A percentile compares a stretch with the other conserved stretches of the same genome.
Evolutionary conservation across 2,797 vertebrate genomes (phyloP).

Genomic region (Sebastes glaucus): DNA sequence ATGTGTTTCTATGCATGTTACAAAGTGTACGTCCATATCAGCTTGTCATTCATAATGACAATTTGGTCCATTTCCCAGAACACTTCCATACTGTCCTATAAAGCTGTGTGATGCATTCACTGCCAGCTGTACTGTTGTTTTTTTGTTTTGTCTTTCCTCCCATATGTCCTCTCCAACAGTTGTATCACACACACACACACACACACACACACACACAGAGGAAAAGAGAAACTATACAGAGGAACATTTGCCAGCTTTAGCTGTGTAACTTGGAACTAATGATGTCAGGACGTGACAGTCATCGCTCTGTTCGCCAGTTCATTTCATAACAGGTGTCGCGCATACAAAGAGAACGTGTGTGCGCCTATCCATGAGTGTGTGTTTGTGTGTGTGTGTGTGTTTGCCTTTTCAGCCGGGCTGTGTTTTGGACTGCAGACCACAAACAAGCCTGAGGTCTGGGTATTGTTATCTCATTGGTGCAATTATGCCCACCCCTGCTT

Average conservation of each 20-base stretch:
- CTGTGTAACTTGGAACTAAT: constrained; percentile 51
- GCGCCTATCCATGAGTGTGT: constrained; percentile 4
- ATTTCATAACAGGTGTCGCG: constrained; percentile 70
- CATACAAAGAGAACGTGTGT: constrained; percentile 62
- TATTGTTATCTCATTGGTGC: constrained; percentile 72
- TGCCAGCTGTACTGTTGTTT: constrained; percentile 49
- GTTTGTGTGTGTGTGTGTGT: constrained; percentile 25
- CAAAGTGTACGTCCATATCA: background rate
- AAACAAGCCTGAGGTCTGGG: constrained; percentile 62
- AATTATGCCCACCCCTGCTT: constrained; percentile 54
- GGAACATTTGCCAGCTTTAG: constrained; percentile 61
- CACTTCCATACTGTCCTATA: background rate
- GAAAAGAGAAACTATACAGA: background rate
- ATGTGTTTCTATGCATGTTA: background rate
- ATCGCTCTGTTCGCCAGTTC: constrained; percentile 43
- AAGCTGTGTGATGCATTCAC: constrained; percentile 17
- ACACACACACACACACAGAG: constrained; percentile 19
- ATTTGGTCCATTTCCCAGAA: background rate
- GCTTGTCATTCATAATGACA: background rate
- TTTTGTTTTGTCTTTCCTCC: constrained; percentile 44
- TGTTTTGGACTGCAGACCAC: constrained; percentile 63
- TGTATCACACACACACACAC: constrained; percentile 24
- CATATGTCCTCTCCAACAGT: constrained; percentile 64
- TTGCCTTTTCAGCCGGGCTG: constrained; percentile 50
- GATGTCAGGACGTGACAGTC: constrained; percentile 54